Evolutionary conservation across 1,140 invertebrate species (phyloP), one percentile per base, ranked within the genome.

Genomic region (Eulimnadia texana): DNA sequence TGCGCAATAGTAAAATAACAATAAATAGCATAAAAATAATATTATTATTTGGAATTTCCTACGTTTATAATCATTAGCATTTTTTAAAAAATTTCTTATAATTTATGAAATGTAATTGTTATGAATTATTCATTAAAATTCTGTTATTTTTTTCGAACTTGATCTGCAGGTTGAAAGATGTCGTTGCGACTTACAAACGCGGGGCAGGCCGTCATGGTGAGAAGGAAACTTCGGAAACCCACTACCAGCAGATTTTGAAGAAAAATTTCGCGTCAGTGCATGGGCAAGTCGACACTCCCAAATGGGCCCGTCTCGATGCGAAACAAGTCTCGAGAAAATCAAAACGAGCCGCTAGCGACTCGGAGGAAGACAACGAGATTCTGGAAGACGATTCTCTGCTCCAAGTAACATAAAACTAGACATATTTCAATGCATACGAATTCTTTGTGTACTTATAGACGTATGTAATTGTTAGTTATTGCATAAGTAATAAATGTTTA

Each of bases 211-310:
- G 49, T 19, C 47, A 19, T 10, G 51, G 50, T 0, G 23, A 6
- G 3, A 61, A 61, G 42, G 60, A 24, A 20, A 52, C 27, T 20
- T 61, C 60, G n/a, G 53, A 52, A 33, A 52, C 27, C 11, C 3
- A 27, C 27, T 61, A 61, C 29, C 52, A 54, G n/a, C 50, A 82
- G 61, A 76, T 81, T 63, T 72, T 88, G 2, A 76, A 82, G 67
- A 78, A 82, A 23, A 86, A 84, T 66, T 86, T 82, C 70, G 74
- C 76, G 64, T 72, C 76, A 25, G 72, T 84, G 50, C 72, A 83
- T 33, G 82, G 83, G 28, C 50, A 61, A 0, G 20, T 6, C 33
- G 33, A 42, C 1, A 82, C 79, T 66, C 85, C 86, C 10, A 80
- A 80, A 68, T 89, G 86, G 86, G 85, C 86, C 6, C 71, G 79